Evolutionary conservation across 1,140 invertebrate species (phyloP), one percentile per base, ranked within the genome.

Genomic region (Acromyrmex charruanus): DNA sequence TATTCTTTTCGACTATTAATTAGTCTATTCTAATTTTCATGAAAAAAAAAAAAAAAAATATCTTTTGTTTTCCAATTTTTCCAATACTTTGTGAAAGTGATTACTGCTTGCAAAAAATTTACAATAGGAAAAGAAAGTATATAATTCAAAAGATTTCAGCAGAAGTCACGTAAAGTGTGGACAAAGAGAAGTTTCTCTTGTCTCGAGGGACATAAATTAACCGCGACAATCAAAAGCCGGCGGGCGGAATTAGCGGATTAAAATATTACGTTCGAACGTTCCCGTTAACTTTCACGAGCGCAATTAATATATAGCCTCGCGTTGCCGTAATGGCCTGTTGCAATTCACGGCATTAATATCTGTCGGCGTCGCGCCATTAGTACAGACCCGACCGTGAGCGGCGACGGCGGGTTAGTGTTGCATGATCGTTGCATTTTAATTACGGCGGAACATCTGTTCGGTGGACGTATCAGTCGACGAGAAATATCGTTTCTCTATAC

Each of bases 371-470:
- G 87, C 89, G 69, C 90, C 90, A 89, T 90, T 91, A 90, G 86
- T 77, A 86, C 71, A 18, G 61, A 72, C 89, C 39, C 89, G 81
- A 79, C 89, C 89, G 86, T 89, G 87, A 89, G 87, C 89, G 75
- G 79, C 39, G 66, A 39, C 35, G 65, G 82, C 72, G 82, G 71
- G 77, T 86, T 87, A 82, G 87, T 25, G 69, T 84, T 79, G 82
- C 82, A 74, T 68, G 89, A 90, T 84, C 88, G 89, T 91, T 91
- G 89, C 87, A 86, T 91, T 91, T 91, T 91, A 91, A 91, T 91
- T 91, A 90, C 87, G 63, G 21, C 35, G 80, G 86, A 90, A 90
- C 89, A 91, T 91, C 89, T 90, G 89, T 90, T 90, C 88, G 80
- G 87, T 80, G 88, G 75, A 90, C 89, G 88, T 87, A 88, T 90